These are phyloP conservation scores for Thomomys bottae DNA, from an alignment of 2,113 vertebrate species.

Conservation along the genomic window DNA sequence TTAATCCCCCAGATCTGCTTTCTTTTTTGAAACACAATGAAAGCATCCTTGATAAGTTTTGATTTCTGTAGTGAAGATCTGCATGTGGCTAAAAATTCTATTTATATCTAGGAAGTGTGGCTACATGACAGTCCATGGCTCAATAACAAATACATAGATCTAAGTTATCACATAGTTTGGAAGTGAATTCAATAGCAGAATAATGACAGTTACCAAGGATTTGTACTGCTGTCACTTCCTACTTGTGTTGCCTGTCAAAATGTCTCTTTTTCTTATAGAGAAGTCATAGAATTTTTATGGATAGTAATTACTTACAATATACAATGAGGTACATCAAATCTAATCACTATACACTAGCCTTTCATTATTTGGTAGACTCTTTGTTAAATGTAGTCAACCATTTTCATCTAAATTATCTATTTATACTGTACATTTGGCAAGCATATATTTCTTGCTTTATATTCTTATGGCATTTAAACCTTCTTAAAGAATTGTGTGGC, in stretches of 20 bases:
- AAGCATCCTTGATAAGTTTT: constrained; percentile 40
- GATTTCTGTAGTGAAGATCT: constrained; percentile 70
- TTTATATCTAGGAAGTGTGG: constrained; percentile 74
- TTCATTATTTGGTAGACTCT: constrained; percentile 85
- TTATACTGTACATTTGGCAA: constrained; percentile 81
- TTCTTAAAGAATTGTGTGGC: constrained; percentile 72
- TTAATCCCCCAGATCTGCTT: neutral
- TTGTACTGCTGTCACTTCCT: constrained; percentile 82
- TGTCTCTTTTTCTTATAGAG: constrained; percentile 81
- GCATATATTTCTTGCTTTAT: constrained; percentile 76
- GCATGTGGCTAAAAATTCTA: constrained; percentile 68
- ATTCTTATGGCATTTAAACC: constrained; percentile 73
- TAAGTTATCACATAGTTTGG: constrained; percentile 82
- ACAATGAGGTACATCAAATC: constrained; percentile 86
- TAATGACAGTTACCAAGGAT: constrained; percentile 89
- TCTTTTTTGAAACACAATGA: constrained; percentile 35
- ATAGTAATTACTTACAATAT: constrained; percentile 85
- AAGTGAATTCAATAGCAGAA: constrained; percentile 86
- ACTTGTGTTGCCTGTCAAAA: constrained; percentile 87
- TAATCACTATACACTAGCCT: constrained; percentile 86
- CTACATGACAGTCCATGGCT: constrained; percentile 71
- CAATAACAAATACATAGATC: constrained; percentile 77
- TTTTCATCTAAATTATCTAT: constrained; percentile 85
- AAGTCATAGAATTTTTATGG: constrained; percentile 87
- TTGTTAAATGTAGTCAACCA: constrained; percentile 80